Evolutionary conservation across 2,888 invertebrate species (phyloP).

Genomic region (Drosophila borealis): DNA sequence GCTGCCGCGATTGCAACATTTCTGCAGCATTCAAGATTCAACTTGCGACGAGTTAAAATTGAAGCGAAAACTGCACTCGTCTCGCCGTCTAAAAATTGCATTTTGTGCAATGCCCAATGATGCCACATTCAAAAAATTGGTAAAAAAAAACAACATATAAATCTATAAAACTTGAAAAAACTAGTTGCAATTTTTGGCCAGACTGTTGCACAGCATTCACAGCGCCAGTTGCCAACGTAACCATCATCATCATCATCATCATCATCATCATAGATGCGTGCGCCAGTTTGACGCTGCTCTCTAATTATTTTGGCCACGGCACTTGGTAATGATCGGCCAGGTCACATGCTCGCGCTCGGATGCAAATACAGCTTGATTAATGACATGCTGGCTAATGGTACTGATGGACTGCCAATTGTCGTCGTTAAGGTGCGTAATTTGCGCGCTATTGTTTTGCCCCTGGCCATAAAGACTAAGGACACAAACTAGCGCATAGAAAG

Average conservation of each 20-base stretch:
- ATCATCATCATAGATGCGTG: constrained; percentile 59
- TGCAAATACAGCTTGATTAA: constrained; percentile 76
- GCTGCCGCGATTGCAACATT: constrained; percentile 45
- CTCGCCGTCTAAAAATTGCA: constrained; percentile 37
- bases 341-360: constrained; percentile 36
- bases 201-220: constrained; percentile 42
- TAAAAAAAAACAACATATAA: constrained; percentile 12
- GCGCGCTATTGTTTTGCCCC: constrained; percentile 25
- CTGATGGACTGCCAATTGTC: constrained; percentile 52
- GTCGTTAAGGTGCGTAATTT: constrained; percentile 62
- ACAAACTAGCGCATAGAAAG: constrained; percentile 48
- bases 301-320: constrained; percentile 61
- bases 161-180: constrained; percentile 40
- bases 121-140: constrained; percentile 15
- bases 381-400: constrained; percentile 34
- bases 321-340: constrained; percentile 59
- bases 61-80: constrained; percentile 38
- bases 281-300: constrained; percentile 55
- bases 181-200: constrained; percentile 56
- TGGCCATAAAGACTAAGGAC: constrained; percentile 56
- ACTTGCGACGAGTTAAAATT: constrained; percentile 26
- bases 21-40: constrained; percentile 21
- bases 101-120: constrained; percentile 45
- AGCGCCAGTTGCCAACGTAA: constrained; percentile 7
- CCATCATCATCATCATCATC: constrained; percentile 8